These are phyloP conservation scores for Actinemys pallida DNA, from an alignment of 2,113 vertebrate genomes.

Conservation along the genomic window DNA sequence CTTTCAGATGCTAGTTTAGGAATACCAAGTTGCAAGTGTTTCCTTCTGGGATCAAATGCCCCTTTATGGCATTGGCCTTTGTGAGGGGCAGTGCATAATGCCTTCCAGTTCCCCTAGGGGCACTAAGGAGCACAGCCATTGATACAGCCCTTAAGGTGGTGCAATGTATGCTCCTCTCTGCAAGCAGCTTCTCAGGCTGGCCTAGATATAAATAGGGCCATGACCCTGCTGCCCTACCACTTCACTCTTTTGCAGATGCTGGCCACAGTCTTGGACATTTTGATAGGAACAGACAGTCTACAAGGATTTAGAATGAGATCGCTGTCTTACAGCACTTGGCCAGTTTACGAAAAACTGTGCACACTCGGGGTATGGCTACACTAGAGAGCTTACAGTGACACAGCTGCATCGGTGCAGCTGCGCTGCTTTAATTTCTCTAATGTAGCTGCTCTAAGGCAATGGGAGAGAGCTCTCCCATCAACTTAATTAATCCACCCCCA, in stretches of 20 bases:
- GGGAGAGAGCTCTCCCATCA: no score
- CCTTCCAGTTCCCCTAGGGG: not conserved
- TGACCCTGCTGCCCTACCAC: not conserved
- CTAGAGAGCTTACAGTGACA: no score
- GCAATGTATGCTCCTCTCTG: fast-evolving
- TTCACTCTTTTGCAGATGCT: fast-evolving
- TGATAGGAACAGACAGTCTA: not conserved
- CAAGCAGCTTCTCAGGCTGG: not conserved
- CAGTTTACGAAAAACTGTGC: not conserved
- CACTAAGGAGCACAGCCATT: not conserved
- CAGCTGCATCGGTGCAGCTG: no score
- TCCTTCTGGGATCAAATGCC: not conserved
- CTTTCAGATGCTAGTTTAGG: not conserved
- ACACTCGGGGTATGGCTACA: no score
- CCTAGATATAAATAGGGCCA: not conserved
- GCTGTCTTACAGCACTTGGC: not conserved
- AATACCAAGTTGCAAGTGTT: not conserved
- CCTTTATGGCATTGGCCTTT: not conserved
- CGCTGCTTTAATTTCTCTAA: no score
- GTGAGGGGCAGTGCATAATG: fast-evolving
- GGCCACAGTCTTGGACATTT: not conserved
- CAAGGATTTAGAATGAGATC: fast-evolving
- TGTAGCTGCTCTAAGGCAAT: no score
- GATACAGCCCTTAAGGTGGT: not conserved
- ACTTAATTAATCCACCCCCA: no score